phyloP scores from a whole-genome alignment of 2,113 vertebrate species.

The Prochilodus magdalenae region DNA sequence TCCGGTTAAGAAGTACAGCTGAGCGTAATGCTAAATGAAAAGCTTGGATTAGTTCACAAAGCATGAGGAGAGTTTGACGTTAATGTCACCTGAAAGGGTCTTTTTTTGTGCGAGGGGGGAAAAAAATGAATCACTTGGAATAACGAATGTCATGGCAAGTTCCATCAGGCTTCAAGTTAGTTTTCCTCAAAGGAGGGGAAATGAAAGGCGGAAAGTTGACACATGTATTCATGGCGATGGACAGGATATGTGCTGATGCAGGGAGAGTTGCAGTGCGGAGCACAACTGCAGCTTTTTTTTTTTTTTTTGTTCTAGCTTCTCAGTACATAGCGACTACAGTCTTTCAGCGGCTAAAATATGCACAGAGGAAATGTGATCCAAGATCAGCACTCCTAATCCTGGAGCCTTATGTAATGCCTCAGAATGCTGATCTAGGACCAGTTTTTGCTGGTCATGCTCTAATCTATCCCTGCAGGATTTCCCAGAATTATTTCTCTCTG shows the following conservation, averaged over 20 bases:
- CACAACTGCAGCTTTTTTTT: constrained; percentile 4
- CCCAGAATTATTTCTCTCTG: background rate
- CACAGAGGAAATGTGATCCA: background rate
- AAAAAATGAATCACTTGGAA: constrained; percentile 34
- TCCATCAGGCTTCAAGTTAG: constrained; percentile 24
- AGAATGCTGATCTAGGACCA: background rate
- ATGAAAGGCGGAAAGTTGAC: constrained; percentile 7
- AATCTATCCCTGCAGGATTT: constrained; percentile 29
- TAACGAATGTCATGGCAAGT: constrained; percentile 46
- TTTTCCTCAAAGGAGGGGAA: constrained; percentile 15
- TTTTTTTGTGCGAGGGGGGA: background rate
- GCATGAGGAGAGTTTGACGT: constrained; percentile 3
- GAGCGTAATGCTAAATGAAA: constrained; percentile 17
- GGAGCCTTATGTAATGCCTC: constrained; percentile 1
- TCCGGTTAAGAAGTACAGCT: constrained; percentile 15
- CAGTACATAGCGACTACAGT: background rate
- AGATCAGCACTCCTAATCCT: constrained; percentile 16
- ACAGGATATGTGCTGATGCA: constrained; percentile 27
- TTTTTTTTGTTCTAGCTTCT: background rate
- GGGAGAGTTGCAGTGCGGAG: background rate
- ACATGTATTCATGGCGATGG: constrained; percentile 1
- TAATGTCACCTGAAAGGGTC: constrained; percentile 38
- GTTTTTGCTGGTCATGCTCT: constrained; percentile 21
- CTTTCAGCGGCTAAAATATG: background rate
- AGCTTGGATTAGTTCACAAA: constrained; percentile 22